Evolutionary conservation across 37 sponge, comb jelly and placozoan species (phyloP).

Genomic region (Dysidea cf. avara): DNA sequence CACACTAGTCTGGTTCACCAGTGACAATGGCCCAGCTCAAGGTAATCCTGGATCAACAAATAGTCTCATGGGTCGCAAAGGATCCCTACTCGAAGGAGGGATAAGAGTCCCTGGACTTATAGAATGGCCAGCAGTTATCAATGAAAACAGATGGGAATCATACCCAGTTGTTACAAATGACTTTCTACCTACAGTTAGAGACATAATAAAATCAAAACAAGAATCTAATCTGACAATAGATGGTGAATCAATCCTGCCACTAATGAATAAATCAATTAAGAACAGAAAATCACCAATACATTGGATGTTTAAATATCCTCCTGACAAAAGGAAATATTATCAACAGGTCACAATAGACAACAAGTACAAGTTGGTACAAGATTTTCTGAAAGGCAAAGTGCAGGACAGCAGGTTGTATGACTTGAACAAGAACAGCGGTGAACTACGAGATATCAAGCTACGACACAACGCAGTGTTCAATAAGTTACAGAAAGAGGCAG

Average conservation of each 20-base stretch:
- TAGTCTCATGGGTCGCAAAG: slow-evolving; percentile 54
- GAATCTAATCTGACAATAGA: slow-evolving; percentile 11
- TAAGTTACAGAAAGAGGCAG: background rate
- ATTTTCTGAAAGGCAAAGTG: slow-evolving; percentile 20
- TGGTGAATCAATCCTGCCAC: slow-evolving; percentile 51
- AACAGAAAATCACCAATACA: background rate
- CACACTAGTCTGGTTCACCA: too few species aligned
- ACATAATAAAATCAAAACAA: slow-evolving; percentile 2
- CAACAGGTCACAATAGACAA: slow-evolving; percentile 33
- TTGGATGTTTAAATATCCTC: slow-evolving; percentile 36
- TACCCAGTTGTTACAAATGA: slow-evolving; percentile 48
- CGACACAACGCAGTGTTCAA: background rate
- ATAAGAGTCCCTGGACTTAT: slow-evolving; percentile 68
- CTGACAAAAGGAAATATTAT: slow-evolving; percentile 25
- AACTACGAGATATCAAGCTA: slow-evolving; percentile 20
- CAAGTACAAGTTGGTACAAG: slow-evolving; percentile 28
- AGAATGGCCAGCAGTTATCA: slow-evolving; percentile 55
- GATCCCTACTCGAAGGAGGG: slow-evolving; percentile 59
- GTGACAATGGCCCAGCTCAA: slow-evolving; percentile 54
- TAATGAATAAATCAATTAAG: slow-evolving; percentile 1
- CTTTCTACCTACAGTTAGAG: slow-evolving; percentile 53
- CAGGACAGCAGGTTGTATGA: slow-evolving; percentile 31
- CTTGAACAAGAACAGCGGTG: background rate
- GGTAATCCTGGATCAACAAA: slow-evolving; percentile 43
- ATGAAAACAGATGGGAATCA: slow-evolving; percentile 18